Evolutionary conservation across 2,888 invertebrate species (phyloP).

Genomic region (Idaea dimidiata): DNA sequence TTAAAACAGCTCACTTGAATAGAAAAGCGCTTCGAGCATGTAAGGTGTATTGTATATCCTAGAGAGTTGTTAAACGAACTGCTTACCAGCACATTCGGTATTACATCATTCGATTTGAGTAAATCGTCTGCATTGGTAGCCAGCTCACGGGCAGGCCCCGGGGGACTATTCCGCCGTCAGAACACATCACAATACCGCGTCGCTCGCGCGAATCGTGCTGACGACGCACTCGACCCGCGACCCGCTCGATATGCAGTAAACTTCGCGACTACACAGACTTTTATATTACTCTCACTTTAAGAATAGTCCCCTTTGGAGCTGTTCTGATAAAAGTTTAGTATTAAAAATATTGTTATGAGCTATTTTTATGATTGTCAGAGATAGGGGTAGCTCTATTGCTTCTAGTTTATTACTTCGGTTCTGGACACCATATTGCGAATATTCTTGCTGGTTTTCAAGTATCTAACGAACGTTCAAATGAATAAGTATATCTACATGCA

Average conservation of each 20-base stretch:
- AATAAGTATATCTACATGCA: no score
- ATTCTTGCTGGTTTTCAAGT: not conserved
- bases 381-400: not conserved
- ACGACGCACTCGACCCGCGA: conserved; percentile 26
- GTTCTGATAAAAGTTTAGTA: not conserved
- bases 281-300: conserved; percentile 6
- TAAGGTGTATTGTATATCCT: not conserved
- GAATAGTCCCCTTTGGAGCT: not conserved
- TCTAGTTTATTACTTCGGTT: not conserved
- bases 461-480: not conserved
- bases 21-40: not conserved
- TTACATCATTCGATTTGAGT: conserved; percentile 28
- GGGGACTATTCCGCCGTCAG: conserved; percentile 28
- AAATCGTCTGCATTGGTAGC: conserved; percentile 28
- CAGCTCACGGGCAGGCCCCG: conserved; percentile 27
- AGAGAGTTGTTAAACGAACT: not conserved
- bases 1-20: not conserved
- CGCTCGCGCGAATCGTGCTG: conserved; percentile 35
- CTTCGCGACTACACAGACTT: conserved; percentile 26
- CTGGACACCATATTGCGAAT: not conserved
- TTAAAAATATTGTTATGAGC: not conserved
- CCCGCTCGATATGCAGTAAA: conserved; percentile 49
- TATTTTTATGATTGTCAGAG: not conserved
- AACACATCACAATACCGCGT: conserved; percentile 32
- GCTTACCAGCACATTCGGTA: conserved; percentile 21